Conservation (phyloP, 2,797 vertebrate genomes). For the Setipinna tenuifilis region DNA sequence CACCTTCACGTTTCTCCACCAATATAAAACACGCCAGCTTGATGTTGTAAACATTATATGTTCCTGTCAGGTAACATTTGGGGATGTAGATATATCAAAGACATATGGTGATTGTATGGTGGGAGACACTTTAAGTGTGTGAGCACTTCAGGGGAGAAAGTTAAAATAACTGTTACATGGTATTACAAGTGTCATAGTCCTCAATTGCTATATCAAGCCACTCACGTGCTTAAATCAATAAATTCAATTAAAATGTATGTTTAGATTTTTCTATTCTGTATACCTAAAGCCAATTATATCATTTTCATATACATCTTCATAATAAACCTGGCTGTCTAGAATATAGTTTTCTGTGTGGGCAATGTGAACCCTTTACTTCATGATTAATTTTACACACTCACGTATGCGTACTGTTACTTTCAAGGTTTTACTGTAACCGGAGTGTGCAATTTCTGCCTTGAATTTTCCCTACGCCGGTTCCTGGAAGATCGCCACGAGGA, state of each 20-base stretch:
- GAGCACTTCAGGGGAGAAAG: not conserved
- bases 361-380: not conserved
- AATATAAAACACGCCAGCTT: constrained; percentile 18
- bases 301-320: too few relatives aligned
- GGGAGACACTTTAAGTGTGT: not conserved
- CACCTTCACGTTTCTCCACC: constrained; percentile 2
- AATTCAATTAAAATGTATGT: not conserved
- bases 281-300: not conserved
- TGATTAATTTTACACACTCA: not conserved
- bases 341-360: not conserved
- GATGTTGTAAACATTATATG: constrained; percentile 2
- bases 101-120: not conserved
- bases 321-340: not conserved
- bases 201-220: not conserved
- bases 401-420: not conserved
- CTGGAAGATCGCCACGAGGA: constrained; percentile 33
- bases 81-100: not conserved
- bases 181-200: not conserved
- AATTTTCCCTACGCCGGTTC: constrained; percentile 1
- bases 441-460: not conserved
- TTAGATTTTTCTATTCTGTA: not conserved
- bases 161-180: not conserved
- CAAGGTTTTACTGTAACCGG: not conserved
- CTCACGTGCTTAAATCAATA: not conserved
- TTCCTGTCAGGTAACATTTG: constrained; percentile 13